phyloP scores from a whole-genome alignment of 2,113 vertebrate species.

The Gallinago media region DNA sequence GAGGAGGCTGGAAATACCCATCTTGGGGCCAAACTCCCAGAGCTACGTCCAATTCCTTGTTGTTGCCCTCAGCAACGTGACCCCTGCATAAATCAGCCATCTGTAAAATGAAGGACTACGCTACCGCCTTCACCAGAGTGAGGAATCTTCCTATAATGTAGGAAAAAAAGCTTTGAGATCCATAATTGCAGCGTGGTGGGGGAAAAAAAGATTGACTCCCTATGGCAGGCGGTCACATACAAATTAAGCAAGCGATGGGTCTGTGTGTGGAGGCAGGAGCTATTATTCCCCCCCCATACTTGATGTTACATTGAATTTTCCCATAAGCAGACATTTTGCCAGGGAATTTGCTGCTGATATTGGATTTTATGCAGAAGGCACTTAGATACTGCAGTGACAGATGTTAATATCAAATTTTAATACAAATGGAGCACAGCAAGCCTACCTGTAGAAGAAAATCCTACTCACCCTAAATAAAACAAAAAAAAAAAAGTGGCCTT shows the following conservation, averaged over 20 bases:
- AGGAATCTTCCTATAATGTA: not conserved
- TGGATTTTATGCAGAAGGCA: not conserved
- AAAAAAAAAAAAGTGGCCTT: not conserved
- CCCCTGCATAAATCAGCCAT: not conserved
- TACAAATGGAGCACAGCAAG: not conserved
- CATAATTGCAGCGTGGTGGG: not conserved
- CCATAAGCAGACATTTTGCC: not conserved
- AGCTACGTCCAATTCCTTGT: not conserved
- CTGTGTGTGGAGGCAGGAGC: not conserved
- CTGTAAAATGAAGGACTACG: fast-evolving
- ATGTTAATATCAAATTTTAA: not conserved
- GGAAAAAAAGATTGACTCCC: not conserved
- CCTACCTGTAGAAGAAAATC: not conserved
- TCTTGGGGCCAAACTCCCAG: not conserved
- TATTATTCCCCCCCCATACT: fast-evolving
- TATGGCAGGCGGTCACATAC: not conserved
- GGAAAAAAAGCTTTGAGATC: not conserved
- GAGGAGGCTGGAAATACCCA: not conserved
- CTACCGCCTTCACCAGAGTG: fast-evolving
- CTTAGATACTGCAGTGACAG: not conserved
- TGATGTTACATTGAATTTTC: not conserved
- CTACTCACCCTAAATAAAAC: not conserved
- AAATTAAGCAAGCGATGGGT: not conserved
- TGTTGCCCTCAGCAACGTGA: not conserved
- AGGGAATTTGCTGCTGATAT: fast-evolving